A percentile compares a stretch with the other conserved stretches of the same genome.
phyloP scores from a whole-genome alignment of 1,140 invertebrate species.

The Lineus longissimus region DNA sequence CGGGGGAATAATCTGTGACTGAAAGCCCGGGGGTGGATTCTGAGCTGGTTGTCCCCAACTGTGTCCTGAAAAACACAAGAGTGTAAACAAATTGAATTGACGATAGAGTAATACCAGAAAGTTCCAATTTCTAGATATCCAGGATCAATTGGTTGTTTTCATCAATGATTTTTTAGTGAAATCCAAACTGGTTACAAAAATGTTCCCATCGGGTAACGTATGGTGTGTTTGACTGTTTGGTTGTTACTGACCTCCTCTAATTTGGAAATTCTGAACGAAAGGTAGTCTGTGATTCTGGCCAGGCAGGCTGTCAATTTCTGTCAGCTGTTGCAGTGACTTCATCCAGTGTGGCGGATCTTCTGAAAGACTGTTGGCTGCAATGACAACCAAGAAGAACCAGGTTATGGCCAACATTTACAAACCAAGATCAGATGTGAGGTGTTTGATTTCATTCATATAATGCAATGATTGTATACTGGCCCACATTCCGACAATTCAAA shows the following conservation, averaged over 20 bases:
- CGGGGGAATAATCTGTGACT: constrained; percentile 30
- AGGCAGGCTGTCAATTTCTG: constrained; percentile 46
- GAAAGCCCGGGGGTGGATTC: constrained; percentile 47
- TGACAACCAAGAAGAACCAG: not conserved
- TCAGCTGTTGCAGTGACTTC: constrained; percentile 56
- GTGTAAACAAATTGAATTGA: not conserved
- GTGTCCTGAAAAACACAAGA: constrained; percentile 18
- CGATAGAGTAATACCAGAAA: too few relatives aligned
- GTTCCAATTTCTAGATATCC: too few relatives aligned
- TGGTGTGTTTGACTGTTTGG: not conserved
- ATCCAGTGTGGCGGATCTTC: constrained; percentile 57
- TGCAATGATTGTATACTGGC: constrained; percentile 7
- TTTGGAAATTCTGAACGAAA: constrained; percentile 46
- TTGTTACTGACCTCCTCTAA: constrained; percentile 27
- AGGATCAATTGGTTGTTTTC: too few relatives aligned
- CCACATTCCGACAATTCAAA: not conserved
- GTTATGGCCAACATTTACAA: not conserved
- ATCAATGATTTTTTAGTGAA: too few relatives aligned
- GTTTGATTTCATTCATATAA: too few relatives aligned
- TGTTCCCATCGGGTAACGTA: too few relatives aligned
- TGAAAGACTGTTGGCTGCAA: constrained; percentile 33
- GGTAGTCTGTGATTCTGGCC: constrained; percentile 36
- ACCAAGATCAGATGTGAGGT: not conserved
- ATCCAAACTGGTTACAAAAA: too few relatives aligned
- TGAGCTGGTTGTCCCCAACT: constrained; percentile 45